Conservation (phyloP, 1,140 invertebrate species). For the Neodiprion lecontei region DNA sequence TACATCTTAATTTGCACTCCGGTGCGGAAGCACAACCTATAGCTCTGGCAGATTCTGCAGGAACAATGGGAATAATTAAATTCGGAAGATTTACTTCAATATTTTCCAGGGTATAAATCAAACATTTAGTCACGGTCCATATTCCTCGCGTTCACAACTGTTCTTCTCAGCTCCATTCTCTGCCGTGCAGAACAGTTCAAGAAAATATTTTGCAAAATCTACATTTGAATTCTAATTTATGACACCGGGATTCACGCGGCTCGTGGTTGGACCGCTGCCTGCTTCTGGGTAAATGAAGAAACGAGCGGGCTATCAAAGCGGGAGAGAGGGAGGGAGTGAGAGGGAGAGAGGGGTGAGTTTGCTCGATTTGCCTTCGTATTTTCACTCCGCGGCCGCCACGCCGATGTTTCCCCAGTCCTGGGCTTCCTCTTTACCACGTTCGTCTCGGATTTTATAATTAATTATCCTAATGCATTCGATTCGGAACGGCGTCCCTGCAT, state of each 20-base stretch:
- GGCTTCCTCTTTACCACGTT: conserved; percentile 17
- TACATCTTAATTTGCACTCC: too few relatives aligned
- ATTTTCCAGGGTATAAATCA: conserved; percentile 8
- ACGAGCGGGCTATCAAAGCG: conserved; percentile 9
- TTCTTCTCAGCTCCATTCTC: neutral
- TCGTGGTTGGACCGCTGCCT: conserved; percentile 26
- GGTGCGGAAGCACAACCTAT: neutral
- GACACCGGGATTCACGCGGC: conserved; percentile 24
- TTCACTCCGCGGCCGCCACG: conserved; percentile 28
- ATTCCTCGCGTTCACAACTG: conserved; percentile 24
- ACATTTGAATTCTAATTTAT: conserved; percentile 50
- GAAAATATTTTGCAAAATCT: conserved; percentile 48
- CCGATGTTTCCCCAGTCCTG: conserved; percentile 12
- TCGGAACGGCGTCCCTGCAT: conserved; percentile 20
- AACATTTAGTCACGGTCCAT: conserved; percentile 7
- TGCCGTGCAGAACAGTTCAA: neutral
- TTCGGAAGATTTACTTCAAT: conserved; percentile 5
- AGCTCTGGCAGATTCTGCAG: neutral
- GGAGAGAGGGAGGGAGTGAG: conserved; percentile 31
- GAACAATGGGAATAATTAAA: neutral
- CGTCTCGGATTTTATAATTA: conserved; percentile 42
- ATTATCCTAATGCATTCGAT: conserved; percentile 47
- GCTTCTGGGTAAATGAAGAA: conserved; percentile 36
- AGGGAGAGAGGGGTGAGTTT: conserved; percentile 36
- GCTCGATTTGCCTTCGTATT: conserved; percentile 39